Percentiles rank a stretch among this genome's conserved stretches.
Conservation (phyloP, 1,140 invertebrate genomes). For the Alviniconcha marisindica region DNA sequence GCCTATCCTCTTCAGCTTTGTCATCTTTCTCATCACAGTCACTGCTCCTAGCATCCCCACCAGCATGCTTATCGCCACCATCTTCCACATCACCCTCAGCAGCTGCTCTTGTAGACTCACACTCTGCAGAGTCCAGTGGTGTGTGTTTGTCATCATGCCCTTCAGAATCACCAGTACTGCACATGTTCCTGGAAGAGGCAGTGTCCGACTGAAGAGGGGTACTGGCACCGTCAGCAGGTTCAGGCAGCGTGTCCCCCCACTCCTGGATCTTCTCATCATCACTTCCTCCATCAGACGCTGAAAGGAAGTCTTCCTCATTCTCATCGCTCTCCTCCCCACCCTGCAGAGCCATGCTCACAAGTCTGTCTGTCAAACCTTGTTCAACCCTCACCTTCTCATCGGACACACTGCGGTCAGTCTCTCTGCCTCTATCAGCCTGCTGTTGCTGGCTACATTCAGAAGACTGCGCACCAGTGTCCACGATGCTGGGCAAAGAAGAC, state of each 20-base stretch:
- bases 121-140: no score
- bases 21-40: conserved; percentile 54
- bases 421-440: no score
- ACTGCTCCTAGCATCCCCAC: conserved; percentile 5
- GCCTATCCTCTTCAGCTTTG: conserved; percentile 48
- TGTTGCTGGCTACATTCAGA: no score
- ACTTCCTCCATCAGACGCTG: conserved; percentile 40
- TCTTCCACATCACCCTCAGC: conserved; percentile 4
- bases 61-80: not conserved
- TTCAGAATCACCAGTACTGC: no score
- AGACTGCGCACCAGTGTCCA: no score
- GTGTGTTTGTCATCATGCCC: not conserved
- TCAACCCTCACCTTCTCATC: no score
- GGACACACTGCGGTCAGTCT: no score
- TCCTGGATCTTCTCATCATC: conserved; percentile 48
- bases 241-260: conserved; percentile 41
- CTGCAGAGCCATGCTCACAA: not conserved
- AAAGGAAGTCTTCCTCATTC: conserved; percentile 41
- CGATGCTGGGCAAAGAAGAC: no score
- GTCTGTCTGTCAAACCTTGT: not conserved
- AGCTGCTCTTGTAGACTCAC: not conserved
- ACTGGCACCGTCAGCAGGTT: no score
- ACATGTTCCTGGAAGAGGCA: no score
- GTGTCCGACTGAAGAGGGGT: no score
- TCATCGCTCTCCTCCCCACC: not conserved